phyloP scores from a whole-genome alignment of 2,888 invertebrate genomes.

The Caenorhabditis auriculariae region DNA sequence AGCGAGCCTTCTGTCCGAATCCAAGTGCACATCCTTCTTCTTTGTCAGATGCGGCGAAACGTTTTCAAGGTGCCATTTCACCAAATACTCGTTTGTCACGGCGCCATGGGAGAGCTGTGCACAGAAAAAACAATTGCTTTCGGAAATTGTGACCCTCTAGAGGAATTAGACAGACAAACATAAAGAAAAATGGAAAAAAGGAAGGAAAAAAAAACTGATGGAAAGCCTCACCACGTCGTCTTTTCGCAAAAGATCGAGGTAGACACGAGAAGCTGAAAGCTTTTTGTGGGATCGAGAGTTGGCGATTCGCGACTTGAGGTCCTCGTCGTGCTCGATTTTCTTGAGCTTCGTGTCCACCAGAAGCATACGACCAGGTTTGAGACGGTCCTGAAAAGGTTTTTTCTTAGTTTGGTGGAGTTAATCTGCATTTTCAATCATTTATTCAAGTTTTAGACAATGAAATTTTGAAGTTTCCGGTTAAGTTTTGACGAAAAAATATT shows the following conservation, averaged over 20 bases:
- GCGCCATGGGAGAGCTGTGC: constrained; percentile 60
- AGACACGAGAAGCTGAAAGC: constrained; percentile 70
- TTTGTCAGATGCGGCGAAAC: constrained; percentile 28
- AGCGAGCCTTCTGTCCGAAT: constrained; percentile 80
- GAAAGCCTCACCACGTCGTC: constrained; percentile 59
- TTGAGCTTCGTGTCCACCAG: constrained; percentile 88
- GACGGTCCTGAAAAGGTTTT: constrained; percentile 76
- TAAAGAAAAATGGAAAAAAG: not conserved
- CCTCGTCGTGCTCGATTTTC: constrained; percentile 87
- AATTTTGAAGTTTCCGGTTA: too few species aligned
- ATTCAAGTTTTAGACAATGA: not conserved
- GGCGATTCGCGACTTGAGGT: constrained; percentile 85
- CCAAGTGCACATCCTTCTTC: constrained; percentile 51
- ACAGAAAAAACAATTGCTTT: not conserved
- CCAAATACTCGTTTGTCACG: constrained; percentile 61
- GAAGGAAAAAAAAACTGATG: not conserved
- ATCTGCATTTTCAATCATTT: too few species aligned
- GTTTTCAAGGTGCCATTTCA: constrained; percentile 51
- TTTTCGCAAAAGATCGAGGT: constrained; percentile 60
- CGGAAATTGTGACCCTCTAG: not conserved
- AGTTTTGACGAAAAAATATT: constrained; percentile 9
- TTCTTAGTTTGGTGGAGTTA: too few species aligned
- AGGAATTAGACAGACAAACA: not conserved
- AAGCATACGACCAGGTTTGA: constrained; percentile 97
- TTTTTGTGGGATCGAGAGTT: constrained; percentile 78